Percentiles rank a stretch among this genome's conserved stretches.
These are phyloP conservation scores for Philonicus albiceps DNA, from an alignment of 2,888 invertebrate genomes.

Conservation along the genomic window DNA sequence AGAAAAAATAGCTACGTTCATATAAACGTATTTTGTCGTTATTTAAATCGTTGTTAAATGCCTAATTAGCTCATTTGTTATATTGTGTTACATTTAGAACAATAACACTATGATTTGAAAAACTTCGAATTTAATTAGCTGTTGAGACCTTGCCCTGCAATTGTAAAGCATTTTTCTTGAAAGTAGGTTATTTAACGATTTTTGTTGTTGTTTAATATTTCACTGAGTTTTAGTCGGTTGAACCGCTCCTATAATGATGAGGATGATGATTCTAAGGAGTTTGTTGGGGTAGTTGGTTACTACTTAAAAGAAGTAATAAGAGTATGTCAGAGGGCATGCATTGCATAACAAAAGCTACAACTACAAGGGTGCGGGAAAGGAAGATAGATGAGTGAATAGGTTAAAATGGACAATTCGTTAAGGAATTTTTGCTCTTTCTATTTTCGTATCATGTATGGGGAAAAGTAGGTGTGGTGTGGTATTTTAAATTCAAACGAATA, in stretches of 20 bases:
- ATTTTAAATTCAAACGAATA: background rate
- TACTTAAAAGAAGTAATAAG: background rate
- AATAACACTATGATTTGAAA: background rate
- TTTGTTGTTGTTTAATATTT: background rate
- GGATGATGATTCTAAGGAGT: background rate
- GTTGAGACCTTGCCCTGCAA: background rate
- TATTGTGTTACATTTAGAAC: too few relatives aligned
- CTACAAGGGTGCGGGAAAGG: background rate
- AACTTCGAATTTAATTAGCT: too few relatives aligned
- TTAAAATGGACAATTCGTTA: background rate
- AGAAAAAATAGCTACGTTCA: too few relatives aligned
- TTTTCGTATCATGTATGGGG: background rate
- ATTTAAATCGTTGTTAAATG: too few relatives aligned
- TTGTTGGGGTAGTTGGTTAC: background rate
- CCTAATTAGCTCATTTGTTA: too few relatives aligned
- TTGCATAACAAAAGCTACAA: background rate
- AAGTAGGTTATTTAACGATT: background rate
- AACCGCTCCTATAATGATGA: background rate
- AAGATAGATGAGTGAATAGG: background rate
- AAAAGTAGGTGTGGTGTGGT: background rate
- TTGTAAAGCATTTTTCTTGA: background rate
- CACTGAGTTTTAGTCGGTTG: background rate
- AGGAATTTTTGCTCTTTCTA: background rate
- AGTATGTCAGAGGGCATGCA: background rate
- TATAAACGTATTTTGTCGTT: too few relatives aligned